Percentiles rank a stretch among this genome's conserved stretches.
Conservation (phyloP, 2,797 vertebrate species). For the Hoplostethus atlanticus region DNA sequence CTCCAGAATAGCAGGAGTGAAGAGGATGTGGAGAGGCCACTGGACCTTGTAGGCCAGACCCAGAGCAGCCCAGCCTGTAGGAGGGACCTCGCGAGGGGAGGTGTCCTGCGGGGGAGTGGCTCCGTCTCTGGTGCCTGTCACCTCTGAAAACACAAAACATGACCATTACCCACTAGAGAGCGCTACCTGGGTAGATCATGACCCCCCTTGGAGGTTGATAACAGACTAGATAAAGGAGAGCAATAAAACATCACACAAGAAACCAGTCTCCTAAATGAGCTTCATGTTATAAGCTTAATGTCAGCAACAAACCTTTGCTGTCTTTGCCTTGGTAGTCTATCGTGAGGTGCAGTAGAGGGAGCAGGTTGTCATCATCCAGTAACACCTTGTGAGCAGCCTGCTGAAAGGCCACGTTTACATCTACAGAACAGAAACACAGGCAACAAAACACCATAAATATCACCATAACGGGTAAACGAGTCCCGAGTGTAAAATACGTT, state of each 20-base stretch:
- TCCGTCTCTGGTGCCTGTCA: constrained; percentile 88
- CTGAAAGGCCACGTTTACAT: constrained; percentile 98
- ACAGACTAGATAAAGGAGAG: no score
- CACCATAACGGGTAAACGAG: neutral
- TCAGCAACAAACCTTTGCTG: constrained; percentile 87
- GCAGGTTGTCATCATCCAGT: constrained; percentile 96
- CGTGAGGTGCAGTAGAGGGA: constrained; percentile 95
- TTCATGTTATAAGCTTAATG: no score
- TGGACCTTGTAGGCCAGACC: constrained; percentile 98
- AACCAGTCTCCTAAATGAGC: no score
- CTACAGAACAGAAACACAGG: constrained; percentile 71
- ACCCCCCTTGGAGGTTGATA: neutral
- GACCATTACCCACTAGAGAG: neutral
- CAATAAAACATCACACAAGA: neutral
- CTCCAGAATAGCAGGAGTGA: constrained; percentile 96
- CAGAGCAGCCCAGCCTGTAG: constrained; percentile 96
- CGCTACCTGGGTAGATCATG: neutral
- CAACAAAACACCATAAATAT: neutral
- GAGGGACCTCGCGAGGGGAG: constrained; percentile 93
- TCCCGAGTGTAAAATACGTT: neutral
- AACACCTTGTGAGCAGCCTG: constrained; percentile 97
- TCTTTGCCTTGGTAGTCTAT: constrained; percentile 97
- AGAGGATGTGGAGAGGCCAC: constrained; percentile 98
- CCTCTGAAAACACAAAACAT: constrained; percentile 79
- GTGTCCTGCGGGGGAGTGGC: constrained; percentile 90